Evolutionary conservation across 2,888 invertebrate genomes (phyloP).

Genomic region (Cremastinae sp.): DNA sequence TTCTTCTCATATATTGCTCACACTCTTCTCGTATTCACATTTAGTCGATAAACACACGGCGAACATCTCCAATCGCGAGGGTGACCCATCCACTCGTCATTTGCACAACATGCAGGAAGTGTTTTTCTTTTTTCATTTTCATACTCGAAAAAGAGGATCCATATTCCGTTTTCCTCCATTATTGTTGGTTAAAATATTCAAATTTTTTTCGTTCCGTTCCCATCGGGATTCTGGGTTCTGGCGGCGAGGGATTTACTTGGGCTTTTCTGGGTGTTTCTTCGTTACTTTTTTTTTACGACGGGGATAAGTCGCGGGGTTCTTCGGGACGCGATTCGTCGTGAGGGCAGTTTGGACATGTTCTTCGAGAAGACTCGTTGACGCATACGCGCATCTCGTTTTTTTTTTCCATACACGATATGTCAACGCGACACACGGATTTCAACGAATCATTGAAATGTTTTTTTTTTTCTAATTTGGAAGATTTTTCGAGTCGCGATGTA

Average conservation of each 20-base stretch:
- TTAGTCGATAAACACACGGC: constrained; percentile 59
- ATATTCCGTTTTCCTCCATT: constrained; percentile 56
- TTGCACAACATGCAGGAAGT: constrained; percentile 75
- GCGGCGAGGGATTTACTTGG: constrained; percentile 56
- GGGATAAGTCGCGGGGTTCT: constrained; percentile 67
- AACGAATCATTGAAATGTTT: constrained; percentile 61
- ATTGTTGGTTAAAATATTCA: constrained; percentile 17
- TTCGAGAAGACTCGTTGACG: constrained; percentile 31
- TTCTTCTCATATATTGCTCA: constrained; percentile 43
- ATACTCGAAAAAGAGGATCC: constrained; percentile 62
- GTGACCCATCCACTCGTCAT: constrained; percentile 77
- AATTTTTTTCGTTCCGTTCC: constrained; percentile 60
- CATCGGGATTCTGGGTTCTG: constrained; percentile 62
- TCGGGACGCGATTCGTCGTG: constrained; percentile 67
- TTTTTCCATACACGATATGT: constrained; percentile 34
- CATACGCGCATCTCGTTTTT: constrained; percentile 19
- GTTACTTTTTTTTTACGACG: constrained; percentile 43
- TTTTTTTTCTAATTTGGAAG: constrained; percentile 43
- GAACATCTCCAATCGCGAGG: constrained; percentile 63
- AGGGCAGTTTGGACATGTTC: constrained; percentile 65
- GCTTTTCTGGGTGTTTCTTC: constrained; percentile 37
- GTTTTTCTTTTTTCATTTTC: constrained; percentile 75
- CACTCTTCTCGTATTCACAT: constrained; percentile 43
- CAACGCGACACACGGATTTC: constrained; percentile 48
- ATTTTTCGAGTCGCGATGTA: constrained; percentile 17